Evolutionary conservation across 2,113 vertebrate genomes (phyloP), one percentile per base, ranked within the genome.

Genomic region (Apeltes quadracus): DNA sequence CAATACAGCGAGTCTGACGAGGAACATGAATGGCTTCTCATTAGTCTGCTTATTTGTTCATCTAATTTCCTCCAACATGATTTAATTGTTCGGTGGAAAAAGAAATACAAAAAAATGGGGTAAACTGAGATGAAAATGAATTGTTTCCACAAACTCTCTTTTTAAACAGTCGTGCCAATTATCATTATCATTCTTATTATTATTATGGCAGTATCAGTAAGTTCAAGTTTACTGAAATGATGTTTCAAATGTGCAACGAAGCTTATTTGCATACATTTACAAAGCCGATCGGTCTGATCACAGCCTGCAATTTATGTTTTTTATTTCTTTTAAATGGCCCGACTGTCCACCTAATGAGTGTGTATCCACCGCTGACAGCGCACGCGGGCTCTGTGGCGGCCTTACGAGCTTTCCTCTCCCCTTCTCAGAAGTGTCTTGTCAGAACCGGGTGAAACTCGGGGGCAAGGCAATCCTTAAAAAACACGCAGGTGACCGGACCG

Each of bases 341-440:
- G 56, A 58, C 12, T 27, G 56, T 79, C 81, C 41, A 58, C 32
- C 85, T 87, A 41, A 81, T 84, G 77, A 64, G 70, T 58, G 82
- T 85, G 69, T 79, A 77, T 77, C 81, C 27, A 15, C 43, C 25
- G 38, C 74, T 61, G 58, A 61, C 72, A 67, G 25, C 41, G 72
- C 83, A 81, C 75, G 80, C 50, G 38, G 81, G 84, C 79, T 90
- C 86, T 87, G 53, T 82, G 63, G 61, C 48, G 69, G 83, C 81
- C 84, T 82, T 84, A 77, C 6, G 63, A 81, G 48, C 76, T 69
- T 76, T 65, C 54, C 62, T 76, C 63, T 62, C 57, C 22, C 50
- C 12, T 64, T 87, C 76, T 80, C 76, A 75, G 75, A 89, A 86
- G 87, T 88, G 85, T 91, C 87, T 91, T 90, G 82, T 84, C 90